A percentile compares a stretch with the other conserved stretches of the same genome.
Evolutionary conservation across 2,888 invertebrate species (phyloP).

Genomic region (Lasioglossum marginatum): DNA sequence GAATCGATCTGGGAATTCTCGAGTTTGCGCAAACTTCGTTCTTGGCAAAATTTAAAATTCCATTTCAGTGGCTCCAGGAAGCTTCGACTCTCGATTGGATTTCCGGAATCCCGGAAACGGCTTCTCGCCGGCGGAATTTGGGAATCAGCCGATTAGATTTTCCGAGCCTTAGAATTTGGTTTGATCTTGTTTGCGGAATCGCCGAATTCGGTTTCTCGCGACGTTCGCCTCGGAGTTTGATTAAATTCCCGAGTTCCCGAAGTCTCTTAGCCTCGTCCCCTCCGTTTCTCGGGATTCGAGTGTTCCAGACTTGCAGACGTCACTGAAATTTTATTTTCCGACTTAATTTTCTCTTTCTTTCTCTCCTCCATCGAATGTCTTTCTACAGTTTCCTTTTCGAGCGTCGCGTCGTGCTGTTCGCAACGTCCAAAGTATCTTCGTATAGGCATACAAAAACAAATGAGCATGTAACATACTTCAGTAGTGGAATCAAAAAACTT

Average conservation of each 20-base stretch:
- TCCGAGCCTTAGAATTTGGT: conserved; percentile 1
- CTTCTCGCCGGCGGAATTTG: neutral
- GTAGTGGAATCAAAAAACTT: conserved; percentile 53
- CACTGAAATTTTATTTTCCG: neutral
- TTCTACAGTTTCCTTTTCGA: neutral
- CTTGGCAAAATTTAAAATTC: neutral
- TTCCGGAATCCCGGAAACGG: neutral
- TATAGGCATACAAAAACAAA: conserved; percentile 60
- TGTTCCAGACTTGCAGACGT: neutral
- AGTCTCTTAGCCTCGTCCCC: neutral
- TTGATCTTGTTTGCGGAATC: conserved; percentile 1
- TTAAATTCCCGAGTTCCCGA: conserved; percentile 9
- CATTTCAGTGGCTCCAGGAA: neutral
- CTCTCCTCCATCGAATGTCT: neutral
- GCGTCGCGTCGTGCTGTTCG: conserved; percentile 65
- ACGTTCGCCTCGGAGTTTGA: neutral
- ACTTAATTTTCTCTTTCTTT: neutral
- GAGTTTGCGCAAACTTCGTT: neutral
- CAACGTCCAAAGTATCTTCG: conserved; percentile 48
- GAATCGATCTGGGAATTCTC: neutral
- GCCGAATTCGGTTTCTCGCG: neutral
- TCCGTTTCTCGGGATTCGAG: neutral
- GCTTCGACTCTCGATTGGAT: neutral
- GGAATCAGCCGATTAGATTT: neutral
- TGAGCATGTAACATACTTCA: conserved; percentile 65